Conservation (phyloP, 2,888 invertebrate species). For the Agrotis exclamationis region DNA sequence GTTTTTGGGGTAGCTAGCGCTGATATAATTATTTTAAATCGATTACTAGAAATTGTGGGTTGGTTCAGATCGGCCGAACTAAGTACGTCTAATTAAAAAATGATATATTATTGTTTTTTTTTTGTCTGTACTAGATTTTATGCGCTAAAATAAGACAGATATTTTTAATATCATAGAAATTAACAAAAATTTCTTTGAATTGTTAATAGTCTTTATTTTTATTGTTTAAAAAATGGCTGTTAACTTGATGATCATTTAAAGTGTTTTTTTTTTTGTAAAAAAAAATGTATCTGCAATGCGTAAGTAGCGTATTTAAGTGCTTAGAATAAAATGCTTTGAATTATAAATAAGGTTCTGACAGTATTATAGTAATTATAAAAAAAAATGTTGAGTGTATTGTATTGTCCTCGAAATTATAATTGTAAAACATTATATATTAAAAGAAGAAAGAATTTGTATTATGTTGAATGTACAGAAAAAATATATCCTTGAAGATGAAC, state of each 20-base stretch:
- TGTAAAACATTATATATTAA: conserved; percentile 10
- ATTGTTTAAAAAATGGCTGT: not conserved
- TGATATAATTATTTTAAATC: not conserved
- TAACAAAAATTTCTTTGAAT: too few relatives aligned
- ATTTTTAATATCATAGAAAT: not conserved
- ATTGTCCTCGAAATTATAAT: not conserved
- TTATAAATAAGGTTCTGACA: conserved; percentile 4
- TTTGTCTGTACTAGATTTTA: not conserved
- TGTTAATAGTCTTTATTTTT: not conserved
- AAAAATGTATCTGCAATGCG: not conserved
- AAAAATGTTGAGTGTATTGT: conserved; percentile 8
- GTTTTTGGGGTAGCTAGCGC: too few relatives aligned
- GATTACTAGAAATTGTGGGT: not conserved
- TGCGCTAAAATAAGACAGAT: not conserved
- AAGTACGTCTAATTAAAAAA: not conserved
- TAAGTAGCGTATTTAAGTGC: not conserved
- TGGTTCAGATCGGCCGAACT: not conserved
- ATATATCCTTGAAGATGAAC: conserved; percentile 24
- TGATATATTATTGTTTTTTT: too few relatives aligned
- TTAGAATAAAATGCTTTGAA: not conserved
- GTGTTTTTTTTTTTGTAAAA: not conserved
- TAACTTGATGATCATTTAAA: not conserved
- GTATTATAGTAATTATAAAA: conserved; percentile 23
- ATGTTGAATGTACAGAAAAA: not conserved
- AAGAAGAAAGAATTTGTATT: conserved; percentile 5